phyloP scores from a whole-genome alignment of 2,797 vertebrate species.

The Carapus acus region DNA sequence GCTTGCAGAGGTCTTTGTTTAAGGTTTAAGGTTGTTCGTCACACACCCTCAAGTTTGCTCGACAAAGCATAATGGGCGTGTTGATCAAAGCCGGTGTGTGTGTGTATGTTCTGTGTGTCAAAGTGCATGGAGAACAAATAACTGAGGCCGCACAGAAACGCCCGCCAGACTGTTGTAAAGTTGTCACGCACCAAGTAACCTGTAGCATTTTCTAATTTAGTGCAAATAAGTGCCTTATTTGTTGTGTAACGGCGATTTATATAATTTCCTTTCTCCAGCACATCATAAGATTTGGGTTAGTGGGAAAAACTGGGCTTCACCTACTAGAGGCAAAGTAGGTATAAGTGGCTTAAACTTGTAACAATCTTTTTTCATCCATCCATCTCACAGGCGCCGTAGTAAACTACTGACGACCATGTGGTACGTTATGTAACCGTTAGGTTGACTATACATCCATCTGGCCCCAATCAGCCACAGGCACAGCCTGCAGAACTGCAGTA shows the following conservation, averaged over 20 bases:
- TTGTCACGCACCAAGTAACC: conserved; percentile 37
- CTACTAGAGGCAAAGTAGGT: conserved; percentile 17
- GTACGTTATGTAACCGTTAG: conserved; percentile 49
- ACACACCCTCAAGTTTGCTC: conserved; percentile 27
- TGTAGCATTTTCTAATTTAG: conserved; percentile 14
- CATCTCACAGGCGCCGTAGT: conserved; percentile 3
- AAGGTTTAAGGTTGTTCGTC: conserved; percentile 14
- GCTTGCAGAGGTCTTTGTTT: background rate
- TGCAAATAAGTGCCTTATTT: conserved; percentile 45
- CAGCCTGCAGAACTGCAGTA: background rate
- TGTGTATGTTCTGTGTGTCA: too few relatives aligned
- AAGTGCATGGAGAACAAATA: conserved; percentile 51
- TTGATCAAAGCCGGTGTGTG: conserved; percentile 59
- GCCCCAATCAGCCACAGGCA: conserved; percentile 39
- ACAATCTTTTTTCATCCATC: conserved; percentile 17
- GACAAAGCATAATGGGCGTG: conserved; percentile 28
- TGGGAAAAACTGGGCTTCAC: background rate
- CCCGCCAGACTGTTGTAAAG: conserved; percentile 44
- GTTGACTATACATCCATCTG: conserved; percentile 51
- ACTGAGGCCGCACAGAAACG: conserved; percentile 38
- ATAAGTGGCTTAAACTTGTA: conserved; percentile 18
- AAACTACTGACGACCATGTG: conserved; percentile 31
- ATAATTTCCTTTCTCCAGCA: conserved; percentile 19
- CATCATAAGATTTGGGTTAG: conserved; percentile 51
- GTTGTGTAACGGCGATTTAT: conserved; percentile 49